phyloP scores from a whole-genome alignment of 2,888 invertebrate species.

The Holacanthella duospinosa region DNA sequence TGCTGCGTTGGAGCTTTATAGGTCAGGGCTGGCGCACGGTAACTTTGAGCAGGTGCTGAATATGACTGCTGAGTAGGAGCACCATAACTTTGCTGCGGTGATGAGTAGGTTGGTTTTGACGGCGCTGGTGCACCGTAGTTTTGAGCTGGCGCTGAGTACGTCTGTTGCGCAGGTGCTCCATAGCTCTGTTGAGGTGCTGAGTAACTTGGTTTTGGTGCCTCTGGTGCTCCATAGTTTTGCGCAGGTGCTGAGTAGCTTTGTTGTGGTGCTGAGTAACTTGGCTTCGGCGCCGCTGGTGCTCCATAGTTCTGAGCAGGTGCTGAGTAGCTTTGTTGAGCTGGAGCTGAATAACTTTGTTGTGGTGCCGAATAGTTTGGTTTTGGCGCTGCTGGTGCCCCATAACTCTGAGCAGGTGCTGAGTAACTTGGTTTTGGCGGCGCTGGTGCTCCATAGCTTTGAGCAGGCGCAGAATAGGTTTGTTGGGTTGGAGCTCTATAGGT shows the following conservation, averaged over 20 bases:
- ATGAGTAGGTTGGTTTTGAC: background rate
- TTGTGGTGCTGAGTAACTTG: conserved; percentile 40
- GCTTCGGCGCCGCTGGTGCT: conserved; percentile 45
- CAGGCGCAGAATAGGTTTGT: conserved; percentile 34
- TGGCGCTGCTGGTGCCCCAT: conserved; percentile 9
- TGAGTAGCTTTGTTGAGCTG: conserved; percentile 48
- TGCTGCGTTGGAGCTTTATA: conserved; percentile 27
- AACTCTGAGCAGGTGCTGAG: conserved; percentile 37
- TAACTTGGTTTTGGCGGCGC: conserved; percentile 21
- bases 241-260: conserved; percentile 40
- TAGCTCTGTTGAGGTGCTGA: conserved; percentile 12
- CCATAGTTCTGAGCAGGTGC: conserved; percentile 63
- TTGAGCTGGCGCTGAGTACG: background rate
- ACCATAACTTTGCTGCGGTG: conserved; percentile 5
- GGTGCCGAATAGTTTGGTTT: background rate
- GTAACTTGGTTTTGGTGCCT: conserved; percentile 1
- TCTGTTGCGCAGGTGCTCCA: conserved; percentile 13
- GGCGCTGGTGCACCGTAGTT: conserved; percentile 16
- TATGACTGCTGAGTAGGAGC: conserved; percentile 7
- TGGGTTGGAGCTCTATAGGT: conserved; percentile 61
- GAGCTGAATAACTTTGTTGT: conserved; percentile 77
- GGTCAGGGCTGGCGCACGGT: conserved; percentile 22
- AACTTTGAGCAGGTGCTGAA: conserved; percentile 9
- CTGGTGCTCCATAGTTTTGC: conserved; percentile 41
- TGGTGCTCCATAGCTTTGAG: conserved; percentile 41